Evolutionary conservation across 1,140 invertebrate species (phyloP).

Genomic region (Ceratosolen fusciceps): DNA sequence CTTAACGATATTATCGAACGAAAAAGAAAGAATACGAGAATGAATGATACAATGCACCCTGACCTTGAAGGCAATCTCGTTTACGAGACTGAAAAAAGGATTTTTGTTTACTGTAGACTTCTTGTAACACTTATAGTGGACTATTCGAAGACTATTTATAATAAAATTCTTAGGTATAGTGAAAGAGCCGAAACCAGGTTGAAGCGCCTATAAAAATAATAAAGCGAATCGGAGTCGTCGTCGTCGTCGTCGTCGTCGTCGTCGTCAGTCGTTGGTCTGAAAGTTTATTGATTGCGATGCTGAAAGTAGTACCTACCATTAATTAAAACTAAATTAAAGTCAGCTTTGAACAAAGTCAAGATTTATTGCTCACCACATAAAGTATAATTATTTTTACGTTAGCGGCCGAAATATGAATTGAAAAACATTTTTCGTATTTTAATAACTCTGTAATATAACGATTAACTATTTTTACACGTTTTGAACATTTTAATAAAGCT

Average conservation of each 20-base stretch:
- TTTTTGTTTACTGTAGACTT: constrained; percentile 2
- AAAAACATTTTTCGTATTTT: constrained; percentile 34
- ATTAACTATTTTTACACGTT: constrained; percentile 68
- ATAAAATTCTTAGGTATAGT: background rate
- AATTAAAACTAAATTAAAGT: background rate
- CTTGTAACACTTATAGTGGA: constrained; percentile 3
- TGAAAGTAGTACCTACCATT: background rate
- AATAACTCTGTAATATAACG: constrained; percentile 57
- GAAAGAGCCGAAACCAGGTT: background rate
- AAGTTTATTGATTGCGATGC: background rate
- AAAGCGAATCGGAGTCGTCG: background rate
- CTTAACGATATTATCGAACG: constrained; percentile 31
- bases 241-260: background rate
- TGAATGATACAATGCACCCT: background rate
- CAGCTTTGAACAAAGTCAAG: background rate
- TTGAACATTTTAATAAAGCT: constrained; percentile 60
- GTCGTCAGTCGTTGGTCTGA: background rate
- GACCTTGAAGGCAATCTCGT: constrained; percentile 1
- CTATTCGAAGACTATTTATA: constrained; percentile 8
- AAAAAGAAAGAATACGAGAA: constrained; percentile 10
- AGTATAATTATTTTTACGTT: constrained; percentile 20
- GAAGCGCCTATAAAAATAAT: constrained; percentile 19
- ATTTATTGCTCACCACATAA: background rate
- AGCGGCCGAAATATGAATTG: constrained; percentile 4
- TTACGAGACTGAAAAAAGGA: background rate